Evolutionary conservation across 2,888 invertebrate genomes (phyloP), one percentile per base, ranked within the genome.

Genomic region (Andricus quercusramuli): DNA sequence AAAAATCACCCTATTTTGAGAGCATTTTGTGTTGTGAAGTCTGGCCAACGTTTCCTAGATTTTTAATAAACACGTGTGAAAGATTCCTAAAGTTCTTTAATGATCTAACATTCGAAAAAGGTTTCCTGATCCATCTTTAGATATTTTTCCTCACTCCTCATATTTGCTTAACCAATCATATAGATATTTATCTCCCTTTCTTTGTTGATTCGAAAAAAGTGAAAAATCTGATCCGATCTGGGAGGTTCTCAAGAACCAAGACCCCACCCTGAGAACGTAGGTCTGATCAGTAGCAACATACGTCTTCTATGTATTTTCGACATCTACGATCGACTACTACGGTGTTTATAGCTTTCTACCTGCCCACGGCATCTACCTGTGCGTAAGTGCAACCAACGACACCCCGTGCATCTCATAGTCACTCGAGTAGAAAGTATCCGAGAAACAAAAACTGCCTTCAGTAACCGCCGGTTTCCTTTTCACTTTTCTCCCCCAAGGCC

Each of bases 201-300:
- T 74, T 74, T 56, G 74, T 70, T 74, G 74, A 56, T 74, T 74
- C 11, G n/a, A 56, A 51, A 56, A 22, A 29, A 29, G 51, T 74
- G 29, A 74, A 74, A 74, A 74, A 74, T 56, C 74, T 56, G n/a
- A 74, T 74, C 9, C 17, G 15, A 64, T 25, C 29, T 64, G 64
- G 29, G 51, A 20, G 51, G 74, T 74, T 74, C n/a, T 51, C 32
- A 74, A 74, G 51, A 32, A 29, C 51, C 29, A 20, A 51, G 51
- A 70, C 25, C 70, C 29, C 70, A 51, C 51, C 29, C 20, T 70
- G 29, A 51, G 29, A 70, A 70, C 47, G 51, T 29, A 29, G 47
- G 51, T 41, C 25, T 25, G 22, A 62, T 62, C 62, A 22, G 68
- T 44, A 51, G 37, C 51, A 51, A n/a, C 62, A 62, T 62, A 62